phyloP scores from a whole-genome alignment of 2,113 vertebrate species.

The Carettochelys insculpta region DNA sequence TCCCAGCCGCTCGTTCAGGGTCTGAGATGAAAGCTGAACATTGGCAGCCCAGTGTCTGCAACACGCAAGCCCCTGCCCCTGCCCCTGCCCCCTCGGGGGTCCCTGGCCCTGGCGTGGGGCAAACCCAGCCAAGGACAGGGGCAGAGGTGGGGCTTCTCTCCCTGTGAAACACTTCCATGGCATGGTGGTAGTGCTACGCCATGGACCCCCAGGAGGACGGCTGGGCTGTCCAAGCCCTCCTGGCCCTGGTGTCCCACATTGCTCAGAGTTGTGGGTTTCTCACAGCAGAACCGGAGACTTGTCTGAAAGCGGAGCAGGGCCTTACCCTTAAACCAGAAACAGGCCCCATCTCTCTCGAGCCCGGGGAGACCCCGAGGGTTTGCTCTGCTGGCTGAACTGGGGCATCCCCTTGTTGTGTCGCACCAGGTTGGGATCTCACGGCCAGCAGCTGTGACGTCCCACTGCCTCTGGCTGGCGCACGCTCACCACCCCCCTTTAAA shows the following conservation, averaged over 20 bases:
- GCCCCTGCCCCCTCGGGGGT: no score
- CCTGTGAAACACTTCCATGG: background rate
- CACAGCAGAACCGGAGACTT: background rate
- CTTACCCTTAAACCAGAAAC: background rate
- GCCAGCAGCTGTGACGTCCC: background rate
- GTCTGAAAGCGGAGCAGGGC: background rate
- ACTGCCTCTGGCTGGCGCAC: no score
- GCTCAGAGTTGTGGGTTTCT: background rate
- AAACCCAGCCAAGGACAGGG: background rate
- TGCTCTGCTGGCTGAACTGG: background rate
- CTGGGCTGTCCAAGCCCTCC: background rate
- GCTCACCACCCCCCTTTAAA: background rate
- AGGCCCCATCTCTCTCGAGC: fast-evolving
- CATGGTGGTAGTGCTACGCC: background rate
- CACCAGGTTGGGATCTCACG: background rate
- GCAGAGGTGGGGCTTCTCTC: background rate
- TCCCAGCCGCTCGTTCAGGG: background rate
- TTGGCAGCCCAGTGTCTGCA: background rate
- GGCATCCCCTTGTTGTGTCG: background rate
- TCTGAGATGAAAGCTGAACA: background rate
- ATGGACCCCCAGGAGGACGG: background rate
- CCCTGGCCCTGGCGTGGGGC: background rate
- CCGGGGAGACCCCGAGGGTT: background rate
- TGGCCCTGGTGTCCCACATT: background rate
- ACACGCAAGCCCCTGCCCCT: background rate